Base-by-base conservation (phyloP, 2,888 invertebrate genomes). In the Athalia circularis region DNA sequence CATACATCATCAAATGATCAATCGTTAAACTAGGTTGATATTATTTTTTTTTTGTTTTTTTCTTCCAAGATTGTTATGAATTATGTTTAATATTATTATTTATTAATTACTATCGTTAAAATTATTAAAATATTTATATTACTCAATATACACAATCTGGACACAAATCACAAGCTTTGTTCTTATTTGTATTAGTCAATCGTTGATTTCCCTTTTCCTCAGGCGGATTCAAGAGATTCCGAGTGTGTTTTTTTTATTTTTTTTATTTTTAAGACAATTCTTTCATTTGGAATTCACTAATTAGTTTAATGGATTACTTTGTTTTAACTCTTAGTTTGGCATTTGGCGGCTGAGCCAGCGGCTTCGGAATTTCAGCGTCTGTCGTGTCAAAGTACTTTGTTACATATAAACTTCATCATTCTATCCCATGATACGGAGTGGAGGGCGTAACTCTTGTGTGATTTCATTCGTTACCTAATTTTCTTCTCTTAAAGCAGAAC, bases 1-100 rank as follows among this genome's bases (percentile, higher is more conserved):
- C 83, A 82, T 80, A 67, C 79, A 79, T 84, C 82, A 79, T 79
- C 80, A 82, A 79, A 81, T 82, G 82, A 85, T 84, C 81, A 82
- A 81, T 82, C 82, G 78, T 82, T 84, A 81, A 84, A 80, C 80
- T 84, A 81, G 83, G 80, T 78, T 79, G 79, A 81, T 78, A 62
- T 64, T 70, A 78, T 78, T 67, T 1, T 29, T 29, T 29, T 29
- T 29, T 29, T 29, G 0, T 0, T 29, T 29, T 29, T 29, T 29
- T 29, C 2, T 29, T 29, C 29, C 29, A 29, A 29, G 29, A 29
- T 29, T 29, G 29, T 29, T 29, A 50, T 70, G 57, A 72, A 78
- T 61, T 61, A 77, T 45, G 47, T 77, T 79, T 76, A 79, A 76
- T 75, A 79, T 65, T 76, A 57, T 76, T 75, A 75, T 65, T 79